Conservation (phyloP, 1,140 invertebrate species). For the Drosophila quadrilineata region DNA sequence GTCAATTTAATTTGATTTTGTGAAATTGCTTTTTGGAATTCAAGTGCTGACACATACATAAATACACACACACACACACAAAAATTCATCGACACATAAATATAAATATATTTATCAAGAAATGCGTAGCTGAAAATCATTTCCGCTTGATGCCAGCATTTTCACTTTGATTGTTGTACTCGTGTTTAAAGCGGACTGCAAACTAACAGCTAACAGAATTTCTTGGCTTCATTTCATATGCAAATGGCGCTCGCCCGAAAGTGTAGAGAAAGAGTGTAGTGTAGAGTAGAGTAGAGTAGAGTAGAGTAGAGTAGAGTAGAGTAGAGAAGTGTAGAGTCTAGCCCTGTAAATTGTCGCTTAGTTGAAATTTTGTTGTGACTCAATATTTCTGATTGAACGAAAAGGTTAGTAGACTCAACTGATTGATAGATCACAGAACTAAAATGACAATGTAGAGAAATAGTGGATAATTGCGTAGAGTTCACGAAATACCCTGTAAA, state of each 20-base stretch:
- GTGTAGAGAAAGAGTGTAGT: conserved; percentile 7
- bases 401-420: too few relatives aligned
- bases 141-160: conserved; percentile 27
- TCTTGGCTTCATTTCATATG: conserved; percentile 39
- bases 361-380: too few relatives aligned
- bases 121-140: conserved; percentile 28
- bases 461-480: too few relatives aligned
- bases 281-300: conserved; percentile 20
- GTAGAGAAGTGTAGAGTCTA: too few relatives aligned
- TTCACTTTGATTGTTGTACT: conserved; percentile 47
- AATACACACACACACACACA: background rate
- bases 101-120: conserved; percentile 17
- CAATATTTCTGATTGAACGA: too few relatives aligned
- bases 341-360: too few relatives aligned
- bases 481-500: too few relatives aligned
- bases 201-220: conserved; percentile 28
- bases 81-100: background rate
- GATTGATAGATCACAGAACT: too few relatives aligned
- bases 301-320: too few relatives aligned
- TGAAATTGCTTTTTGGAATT: conserved; percentile 35
- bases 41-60: conserved; percentile 31
- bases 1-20: conserved; percentile 18
- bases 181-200: background rate
- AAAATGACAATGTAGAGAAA: too few relatives aligned
- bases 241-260: conserved; percentile 18